Evolutionary conservation across 2,113 vertebrate genomes (phyloP).

Genomic region (Emydocephalus ijimae): DNA sequence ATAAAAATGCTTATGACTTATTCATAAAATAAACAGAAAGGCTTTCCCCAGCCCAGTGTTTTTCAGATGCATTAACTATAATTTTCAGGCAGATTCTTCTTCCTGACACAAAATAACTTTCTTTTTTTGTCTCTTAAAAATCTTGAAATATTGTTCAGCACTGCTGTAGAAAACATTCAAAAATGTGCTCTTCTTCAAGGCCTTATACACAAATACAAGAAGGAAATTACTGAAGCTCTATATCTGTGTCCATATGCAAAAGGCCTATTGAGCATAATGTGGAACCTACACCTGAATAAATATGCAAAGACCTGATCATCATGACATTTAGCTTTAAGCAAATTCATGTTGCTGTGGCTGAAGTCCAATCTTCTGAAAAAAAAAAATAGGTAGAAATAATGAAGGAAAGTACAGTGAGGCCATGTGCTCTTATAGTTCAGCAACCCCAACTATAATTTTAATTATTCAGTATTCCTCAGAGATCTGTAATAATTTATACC

Average conservation of each 20-base stretch:
- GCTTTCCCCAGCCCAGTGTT: not conserved
- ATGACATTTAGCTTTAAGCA: conserved; percentile 7
- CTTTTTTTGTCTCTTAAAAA: not conserved
- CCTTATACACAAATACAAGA: not conserved
- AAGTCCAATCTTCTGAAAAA: conserved; percentile 29
- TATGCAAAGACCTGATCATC: not conserved
- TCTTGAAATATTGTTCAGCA: not conserved
- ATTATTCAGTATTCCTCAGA: conserved; percentile 2
- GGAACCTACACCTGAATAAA: not conserved
- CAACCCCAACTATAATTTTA: conserved; percentile 5
- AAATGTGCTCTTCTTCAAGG: not conserved
- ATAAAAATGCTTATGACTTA: not conserved
- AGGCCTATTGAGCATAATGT: not conserved
- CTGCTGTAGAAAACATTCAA: not conserved
- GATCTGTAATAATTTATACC: not conserved
- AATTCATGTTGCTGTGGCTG: not conserved
- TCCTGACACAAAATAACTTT: not conserved
- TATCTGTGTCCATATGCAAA: not conserved
- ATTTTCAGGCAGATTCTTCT: not conserved
- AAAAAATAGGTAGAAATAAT: conserved; percentile 35
- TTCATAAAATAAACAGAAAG: not conserved
- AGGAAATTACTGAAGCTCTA: not conserved
- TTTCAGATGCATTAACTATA: not conserved
- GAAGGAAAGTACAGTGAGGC: conserved; percentile 19
- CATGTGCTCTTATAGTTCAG: not conserved